Evolutionary conservation across 2,113 vertebrate species (phyloP), one percentile per base, ranked within the genome.

Genomic region (Antechinus flavipes): DNA sequence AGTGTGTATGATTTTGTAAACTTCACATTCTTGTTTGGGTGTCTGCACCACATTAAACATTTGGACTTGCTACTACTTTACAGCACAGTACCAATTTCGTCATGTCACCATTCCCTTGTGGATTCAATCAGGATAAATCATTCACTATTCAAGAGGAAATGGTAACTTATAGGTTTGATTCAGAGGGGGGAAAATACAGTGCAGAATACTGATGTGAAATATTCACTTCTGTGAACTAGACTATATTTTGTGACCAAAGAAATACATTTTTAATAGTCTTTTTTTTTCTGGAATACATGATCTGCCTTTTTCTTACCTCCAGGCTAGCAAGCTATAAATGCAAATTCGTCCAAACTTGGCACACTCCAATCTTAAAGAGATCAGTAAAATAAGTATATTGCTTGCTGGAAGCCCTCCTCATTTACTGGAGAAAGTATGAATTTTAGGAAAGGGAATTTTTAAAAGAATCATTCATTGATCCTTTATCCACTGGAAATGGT

Each of bases 61-160:
- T 94, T 91, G 91, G 25, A 56, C 35, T 94, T 92, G 96, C 30
- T 94, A 0, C 0, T 56, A 53, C 54, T 30, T 96, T 11, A 56
- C 11, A 84, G 52, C 47, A 84, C 95, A 47, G 55, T 4, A 95
- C 50, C 25, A 94, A 97, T 92, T 94, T 56, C 90, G 96, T 97
- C 52, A 4, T 55, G 3, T 96, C 8, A 68, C 14, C 54, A 54
- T 91, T 92, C 56, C 14, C 1, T 93, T 55, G 84, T 0, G 93
- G 53, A 91, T 76, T 93, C 2, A 94, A 54, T 89, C 8, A 91
- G 11, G 4, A 52, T 76, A 56, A 93, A 3, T 42, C 2, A 93
- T 42, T 95, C 56, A 23, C 24, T 30, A 0, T 97, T 35, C 54
- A 91, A 9, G 58, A 94, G 5, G 30, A 84, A 94, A 96, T 94